Evolutionary conservation across 2,797 vertebrate genomes (phyloP), one percentile per base, ranked within the genome.

Genomic region (Antennarius maculatus): DNA sequence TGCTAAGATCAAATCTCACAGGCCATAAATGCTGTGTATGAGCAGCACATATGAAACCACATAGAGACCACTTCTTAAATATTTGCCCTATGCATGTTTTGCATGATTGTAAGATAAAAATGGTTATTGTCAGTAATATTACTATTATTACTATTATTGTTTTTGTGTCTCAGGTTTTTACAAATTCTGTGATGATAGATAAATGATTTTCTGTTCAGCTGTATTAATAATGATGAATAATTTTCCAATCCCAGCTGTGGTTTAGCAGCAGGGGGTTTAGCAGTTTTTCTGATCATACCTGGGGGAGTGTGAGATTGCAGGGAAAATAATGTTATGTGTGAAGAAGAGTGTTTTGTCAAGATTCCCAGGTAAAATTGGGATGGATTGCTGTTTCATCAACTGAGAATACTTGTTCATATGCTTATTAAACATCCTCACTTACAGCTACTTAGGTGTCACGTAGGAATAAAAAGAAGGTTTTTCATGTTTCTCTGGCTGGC

Each of bases 1-100:
- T 79, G 66, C 76, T 73, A 76, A 45, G 70, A 84, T 86, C 72
- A 80, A 84, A 87, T 92, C 74, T 79, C 75, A 66, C 1, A 28
- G 66, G 51, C 67, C 55, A 61, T 60, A 69, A 42, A 51, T 70
- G 71, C 78, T 69, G 59, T 28, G 29, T 15, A 23, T 31, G 16
- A 46, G 54, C 66, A 78, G 79, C 55, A 43, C 54, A 67, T 77
- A 65, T 61, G 34, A 61, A 55, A 16, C 58, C n/a, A 54, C 12
- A 48, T 31, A 48, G 14, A 46, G n/a, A 78, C 16, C n/a, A 39
- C 16, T 13, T 27, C 2, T 34, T 3, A 57, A 52, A 53, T 29
- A n/a, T 50, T 18, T 3, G 59, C 66, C 65, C 3, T 8, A 57
- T 64, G 31, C 31, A 34, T 60, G 16, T 61, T n/a, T 50, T 52